Conservation (phyloP, 1,140 invertebrate species). For the Ostrea denselamellosa region DNA sequence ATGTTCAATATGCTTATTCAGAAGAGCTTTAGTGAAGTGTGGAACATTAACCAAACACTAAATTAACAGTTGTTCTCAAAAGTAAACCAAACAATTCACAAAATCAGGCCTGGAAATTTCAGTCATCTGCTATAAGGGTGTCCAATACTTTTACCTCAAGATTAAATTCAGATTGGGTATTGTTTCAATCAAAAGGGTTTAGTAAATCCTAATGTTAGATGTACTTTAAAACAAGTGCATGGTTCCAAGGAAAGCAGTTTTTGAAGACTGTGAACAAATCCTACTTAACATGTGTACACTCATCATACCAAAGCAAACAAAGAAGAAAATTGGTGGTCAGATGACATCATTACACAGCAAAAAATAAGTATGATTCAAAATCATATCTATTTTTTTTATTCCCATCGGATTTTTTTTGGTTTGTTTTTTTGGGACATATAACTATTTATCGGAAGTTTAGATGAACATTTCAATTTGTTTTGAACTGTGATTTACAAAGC, state of each 20-base stretch:
- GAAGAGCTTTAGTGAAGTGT: not conserved
- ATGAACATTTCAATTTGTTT: no score
- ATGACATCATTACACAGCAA: no score
- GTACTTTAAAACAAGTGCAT: slow-evolving; percentile 38
- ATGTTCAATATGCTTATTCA: not conserved
- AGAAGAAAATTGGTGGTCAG: not conserved
- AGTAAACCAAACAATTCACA: not conserved
- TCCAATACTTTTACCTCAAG: not conserved
- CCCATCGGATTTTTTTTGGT: no score
- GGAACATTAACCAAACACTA: not conserved
- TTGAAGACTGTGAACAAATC: slow-evolving; percentile 1
- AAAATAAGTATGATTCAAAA: no score
- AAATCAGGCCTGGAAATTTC: not conserved
- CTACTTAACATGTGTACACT: not conserved
- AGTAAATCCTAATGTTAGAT: slow-evolving; percentile 10
- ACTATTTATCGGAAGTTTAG: no score
- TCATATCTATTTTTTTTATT: no score
- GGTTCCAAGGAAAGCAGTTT: not conserved
- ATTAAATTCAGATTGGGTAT: slow-evolving; percentile 9
- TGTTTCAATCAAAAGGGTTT: slow-evolving; percentile 8
- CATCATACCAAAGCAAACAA: not conserved
- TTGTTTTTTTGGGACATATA: no score
- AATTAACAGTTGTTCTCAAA: not conserved
- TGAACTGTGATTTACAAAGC: no score
- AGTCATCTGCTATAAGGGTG: not conserved